phyloP scores from a whole-genome alignment of 2,888 invertebrate species.

The Calameuta filiformis region DNA sequence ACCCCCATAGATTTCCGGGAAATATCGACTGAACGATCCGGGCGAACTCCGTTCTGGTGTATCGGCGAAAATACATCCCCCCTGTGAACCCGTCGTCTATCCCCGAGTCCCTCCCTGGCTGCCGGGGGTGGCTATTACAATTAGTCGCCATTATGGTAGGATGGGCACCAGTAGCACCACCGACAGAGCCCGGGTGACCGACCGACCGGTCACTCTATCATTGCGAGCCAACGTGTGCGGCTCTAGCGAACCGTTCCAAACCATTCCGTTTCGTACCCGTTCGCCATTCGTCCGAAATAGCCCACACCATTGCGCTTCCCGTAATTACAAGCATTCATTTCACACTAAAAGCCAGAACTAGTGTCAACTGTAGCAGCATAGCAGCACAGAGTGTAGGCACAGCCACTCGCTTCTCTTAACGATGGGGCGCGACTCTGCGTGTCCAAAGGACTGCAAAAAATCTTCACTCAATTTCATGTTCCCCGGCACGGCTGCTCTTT shows the following conservation, averaged over 20 bases:
- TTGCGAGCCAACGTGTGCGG: conserved; percentile 46
- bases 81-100: neutral
- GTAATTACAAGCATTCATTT: conserved; percentile 66
- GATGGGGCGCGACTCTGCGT: too few species aligned
- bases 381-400: neutral
- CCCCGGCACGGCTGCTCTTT: too few species aligned
- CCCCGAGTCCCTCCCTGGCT: neutral
- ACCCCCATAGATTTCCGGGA: neutral
- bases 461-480: too few species aligned
- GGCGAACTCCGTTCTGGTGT: conserved; percentile 4
- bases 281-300: conserved; percentile 37
- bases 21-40: neutral
- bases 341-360: conserved; percentile 61
- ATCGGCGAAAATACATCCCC: conserved; percentile 16
- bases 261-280: conserved; percentile 26
- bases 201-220: conserved; percentile 53
- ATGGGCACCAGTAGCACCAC: conserved; percentile 34
- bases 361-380: neutral
- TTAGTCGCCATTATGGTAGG: conserved; percentile 55
- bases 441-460: too few species aligned
- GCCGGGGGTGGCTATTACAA: conserved; percentile 52
- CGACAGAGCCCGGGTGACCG: conserved; percentile 38
- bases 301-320: conserved; percentile 44
- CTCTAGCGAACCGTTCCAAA: conserved; percentile 45
- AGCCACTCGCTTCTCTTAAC: neutral